Base-by-base conservation (phyloP, 92 coral and sea anemone species). In the Galaxea fascicularis region DNA sequence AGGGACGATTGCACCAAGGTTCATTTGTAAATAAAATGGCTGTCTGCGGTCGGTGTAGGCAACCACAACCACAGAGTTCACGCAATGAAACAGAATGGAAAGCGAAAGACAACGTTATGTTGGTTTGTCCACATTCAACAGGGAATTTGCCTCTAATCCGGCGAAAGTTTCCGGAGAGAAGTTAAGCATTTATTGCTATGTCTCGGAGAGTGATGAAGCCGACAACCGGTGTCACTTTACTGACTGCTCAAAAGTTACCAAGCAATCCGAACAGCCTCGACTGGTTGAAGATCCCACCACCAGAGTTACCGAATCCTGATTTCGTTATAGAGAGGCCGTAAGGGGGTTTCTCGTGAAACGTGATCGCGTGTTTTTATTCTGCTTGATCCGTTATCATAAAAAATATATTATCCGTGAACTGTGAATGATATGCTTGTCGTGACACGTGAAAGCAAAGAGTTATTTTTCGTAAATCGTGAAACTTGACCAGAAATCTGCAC, bases 81-180 rank as follows among this genome's bases (percentile, higher is more conserved):
- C 41, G 41, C 6, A 35, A 2, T 6, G 2, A 35, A 14, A 7
- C 24, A 5, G 18, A 64, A 79, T 15, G 84, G n/a, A n/a, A n/a
- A 79, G n/a, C 52, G 84, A 75, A 65, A 29, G 12, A n/a, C 75
- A 0, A 16, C 65, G 2, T n/a, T 47, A 65, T 9, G 74, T 74
- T 28, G 75, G 84, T 8, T 27, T 79, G 20, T 65, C 84, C 13
- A 51, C 84, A 17, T 20, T 49, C 16, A 79, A 79, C 49, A 35
- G 73, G 29, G 63, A 60, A 3, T 25, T 73, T 3, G 84, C 51
- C 3, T 4, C 49, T 12, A 28, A 79, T 21, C 14, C 65, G 53
- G 64, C 74, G 4, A 47, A 27, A 41, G 0, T 1, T 8, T 49
- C 11, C 4, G 8, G 65, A 24, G 26, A 12, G 0, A 24, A 16